Conservation (phyloP, 2,113 vertebrate genomes). For the Nasalis larvatus region DNA sequence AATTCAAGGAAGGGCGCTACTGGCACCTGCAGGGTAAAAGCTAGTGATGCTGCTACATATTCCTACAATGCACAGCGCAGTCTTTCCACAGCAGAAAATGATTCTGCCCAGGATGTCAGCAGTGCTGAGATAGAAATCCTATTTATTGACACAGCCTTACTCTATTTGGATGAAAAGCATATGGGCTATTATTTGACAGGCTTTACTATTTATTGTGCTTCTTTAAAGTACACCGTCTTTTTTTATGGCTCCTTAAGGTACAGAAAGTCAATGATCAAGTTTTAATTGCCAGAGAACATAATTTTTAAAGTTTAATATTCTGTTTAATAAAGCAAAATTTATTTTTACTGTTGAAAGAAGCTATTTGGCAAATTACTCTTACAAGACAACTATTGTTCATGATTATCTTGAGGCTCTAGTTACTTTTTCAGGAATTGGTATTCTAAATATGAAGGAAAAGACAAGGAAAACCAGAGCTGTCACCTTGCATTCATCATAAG, state of each 20-base stretch:
- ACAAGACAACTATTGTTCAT: background rate
- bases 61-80: background rate
- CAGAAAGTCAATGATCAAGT: background rate
- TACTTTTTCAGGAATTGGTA: background rate
- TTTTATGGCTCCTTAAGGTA: background rate
- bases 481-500: background rate
- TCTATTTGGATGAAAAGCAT: background rate
- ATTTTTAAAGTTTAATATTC: slow-evolving; percentile 39
- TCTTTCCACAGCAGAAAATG: background rate
- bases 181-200: background rate
- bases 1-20: background rate
- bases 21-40: background rate
- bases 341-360: slow-evolving; percentile 16
- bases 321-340: background rate
- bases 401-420: background rate
- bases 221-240: background rate
- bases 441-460: background rate
- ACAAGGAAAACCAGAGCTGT: background rate
- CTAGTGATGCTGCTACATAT: background rate
- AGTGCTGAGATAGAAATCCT: background rate
- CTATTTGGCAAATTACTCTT: background rate
- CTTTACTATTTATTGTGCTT: background rate
- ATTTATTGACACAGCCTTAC: background rate
- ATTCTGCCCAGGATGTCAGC: background rate
- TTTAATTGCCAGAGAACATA: background rate